Conservation (phyloP, 2,888 invertebrate genomes). For the Carcina quercana region DNA sequence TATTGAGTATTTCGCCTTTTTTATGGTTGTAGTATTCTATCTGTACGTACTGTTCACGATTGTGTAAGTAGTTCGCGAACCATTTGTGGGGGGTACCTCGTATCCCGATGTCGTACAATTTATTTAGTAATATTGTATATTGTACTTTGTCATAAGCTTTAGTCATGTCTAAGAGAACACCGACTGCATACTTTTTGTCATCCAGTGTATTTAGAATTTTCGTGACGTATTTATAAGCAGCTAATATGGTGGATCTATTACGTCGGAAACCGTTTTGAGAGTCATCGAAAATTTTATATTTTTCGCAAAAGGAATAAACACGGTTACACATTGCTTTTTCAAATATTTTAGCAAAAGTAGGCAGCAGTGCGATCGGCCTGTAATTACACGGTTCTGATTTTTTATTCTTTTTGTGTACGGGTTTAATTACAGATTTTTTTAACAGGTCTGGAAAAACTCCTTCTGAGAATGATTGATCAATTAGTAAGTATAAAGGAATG, state of each 20-base stretch:
- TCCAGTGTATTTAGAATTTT: not conserved
- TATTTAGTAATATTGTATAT: conserved; percentile 7
- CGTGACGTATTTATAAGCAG: not conserved
- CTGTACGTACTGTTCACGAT: no score
- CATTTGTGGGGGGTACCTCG: conserved; percentile 10
- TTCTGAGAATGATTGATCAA: not conserved
- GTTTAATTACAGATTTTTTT: conserved; percentile 3
- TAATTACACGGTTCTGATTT: conserved; percentile 3
- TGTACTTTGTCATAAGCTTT: conserved; percentile 6
- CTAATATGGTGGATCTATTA: conserved; percentile 1
- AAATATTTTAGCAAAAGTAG: conserved; percentile 3
- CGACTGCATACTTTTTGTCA: not conserved
- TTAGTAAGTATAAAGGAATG: not conserved
- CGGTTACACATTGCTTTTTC: conserved; percentile 5
- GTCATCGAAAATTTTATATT: conserved; percentile 1
- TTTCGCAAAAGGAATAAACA: conserved; percentile 4
- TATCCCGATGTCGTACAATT: conserved; percentile 10
- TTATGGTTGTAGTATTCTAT: conserved; percentile 4
- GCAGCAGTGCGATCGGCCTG: conserved; percentile 5
- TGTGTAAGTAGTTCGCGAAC: conserved; percentile 10
- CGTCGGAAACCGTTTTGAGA: conserved; percentile 1
- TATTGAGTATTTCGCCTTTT: conserved; percentile 2
- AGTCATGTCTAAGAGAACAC: not conserved
- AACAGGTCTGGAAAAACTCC: conserved; percentile 1
- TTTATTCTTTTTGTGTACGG: conserved; percentile 2